Evolutionary conservation across 2,888 invertebrate genomes (phyloP), one percentile per base, ranked within the genome.

Genomic region (Andrena bucephala): DNA sequence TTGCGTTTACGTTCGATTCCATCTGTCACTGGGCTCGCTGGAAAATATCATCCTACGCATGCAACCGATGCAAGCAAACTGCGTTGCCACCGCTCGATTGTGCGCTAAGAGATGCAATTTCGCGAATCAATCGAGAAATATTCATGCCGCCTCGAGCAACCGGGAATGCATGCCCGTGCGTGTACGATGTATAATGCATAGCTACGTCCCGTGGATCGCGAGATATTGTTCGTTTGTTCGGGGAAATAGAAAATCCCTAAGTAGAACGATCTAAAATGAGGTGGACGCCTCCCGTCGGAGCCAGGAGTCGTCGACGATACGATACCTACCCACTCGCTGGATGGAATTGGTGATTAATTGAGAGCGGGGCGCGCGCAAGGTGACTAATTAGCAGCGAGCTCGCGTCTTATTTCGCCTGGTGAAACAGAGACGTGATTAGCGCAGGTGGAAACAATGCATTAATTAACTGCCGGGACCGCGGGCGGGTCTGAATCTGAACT

Each of bases 341-440:
- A 66, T 57, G 24, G 24, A 57, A 77, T 50, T 20, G 54, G 20
- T 36, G 63, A 72, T 72, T 66, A 57, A 57, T 57, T 42, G 42
- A 24, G 42, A 27, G 10, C 13, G 1, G 27, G n/a, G 4, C 2
- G 0, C n/a, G 20, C 13, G 13, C 3, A 0, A 2, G 50, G 20
- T 29, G 50, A 73, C 73, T 67, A 73, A 77, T 77, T 67, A 29
- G 62, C 36, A 16, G 60, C 24, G 33, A 6, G 31, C 10, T 50
- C 54, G 24, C 31, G 31, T 16, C 66, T 77, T 77, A 52, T 52
- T 66, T 80, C 65, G 8, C 7, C 24, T 2, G 57, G 13, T 1
- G 62, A 54, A 48, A 73, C 67, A 27, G 20, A 54, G 67, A 48
- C 73, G 31, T 48, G 77, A 73, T 78, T 68, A 68, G 68, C 33